These are phyloP conservation scores for Metalampra italica DNA, from an alignment of 2,888 invertebrate species.

Conservation along the genomic window DNA sequence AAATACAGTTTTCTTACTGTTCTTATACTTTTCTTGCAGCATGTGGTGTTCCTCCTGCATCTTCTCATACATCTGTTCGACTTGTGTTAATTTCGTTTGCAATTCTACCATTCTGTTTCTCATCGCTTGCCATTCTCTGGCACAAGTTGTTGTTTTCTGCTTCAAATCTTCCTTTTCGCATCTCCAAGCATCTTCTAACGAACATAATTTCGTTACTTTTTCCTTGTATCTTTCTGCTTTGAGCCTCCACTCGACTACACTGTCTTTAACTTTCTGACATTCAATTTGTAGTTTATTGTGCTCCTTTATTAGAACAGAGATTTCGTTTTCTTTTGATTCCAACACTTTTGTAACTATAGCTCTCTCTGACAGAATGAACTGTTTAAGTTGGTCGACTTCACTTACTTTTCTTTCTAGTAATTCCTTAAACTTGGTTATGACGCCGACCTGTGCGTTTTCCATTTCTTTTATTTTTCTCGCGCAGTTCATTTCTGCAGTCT, in stretches of 20 bases:
- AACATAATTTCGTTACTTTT: conserved; percentile 45
- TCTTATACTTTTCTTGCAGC: conserved; percentile 80
- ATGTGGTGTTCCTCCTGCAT: conserved; percentile 62
- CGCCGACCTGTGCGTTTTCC: conserved; percentile 67
- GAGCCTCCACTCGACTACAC: conserved; percentile 49
- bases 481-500: conserved; percentile 76
- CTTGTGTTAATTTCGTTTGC: conserved; percentile 60
- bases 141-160: conserved; percentile 40
- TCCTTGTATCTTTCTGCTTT: conserved; percentile 62
- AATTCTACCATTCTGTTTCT: conserved; percentile 61
- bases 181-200: conserved; percentile 54
- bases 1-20: conserved; percentile 79
- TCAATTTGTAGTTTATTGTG: conserved; percentile 58
- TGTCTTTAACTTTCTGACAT: conserved; percentile 55
- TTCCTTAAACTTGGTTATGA: conserved; percentile 66
- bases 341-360: conserved; percentile 70
- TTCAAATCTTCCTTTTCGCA: conserved; percentile 63
- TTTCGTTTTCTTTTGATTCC: conserved; percentile 72
- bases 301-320: conserved; percentile 64
- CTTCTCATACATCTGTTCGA: conserved; percentile 54
- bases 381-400: conserved; percentile 72
- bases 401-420: conserved; percentile 72
- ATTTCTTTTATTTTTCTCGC: conserved; percentile 68
- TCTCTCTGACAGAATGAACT: conserved; percentile 72
- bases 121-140: conserved; percentile 55